Evolutionary conservation across 1,140 invertebrate genomes (phyloP).

Genomic region (Plectrocnemia conspersa): DNA sequence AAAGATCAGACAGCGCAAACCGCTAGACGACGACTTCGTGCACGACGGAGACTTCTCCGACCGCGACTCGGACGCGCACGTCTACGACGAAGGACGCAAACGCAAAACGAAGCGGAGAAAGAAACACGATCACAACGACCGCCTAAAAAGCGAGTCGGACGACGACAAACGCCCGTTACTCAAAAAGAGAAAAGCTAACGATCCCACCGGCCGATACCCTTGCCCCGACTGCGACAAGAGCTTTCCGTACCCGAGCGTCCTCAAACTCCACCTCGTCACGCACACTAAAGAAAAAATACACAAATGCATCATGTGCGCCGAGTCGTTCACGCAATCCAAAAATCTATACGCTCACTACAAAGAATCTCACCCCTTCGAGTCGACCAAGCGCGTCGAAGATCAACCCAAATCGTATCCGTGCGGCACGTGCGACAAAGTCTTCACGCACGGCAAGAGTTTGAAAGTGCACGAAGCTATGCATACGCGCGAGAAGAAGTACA

Average conservation of each 20-base stretch:
- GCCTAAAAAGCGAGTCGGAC: not conserved
- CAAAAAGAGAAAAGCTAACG: conserved; percentile 31
- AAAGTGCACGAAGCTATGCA: conserved; percentile 54
- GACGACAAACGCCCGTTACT: conserved; percentile 34
- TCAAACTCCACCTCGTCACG: conserved; percentile 50
- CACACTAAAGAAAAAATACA: conserved; percentile 54
- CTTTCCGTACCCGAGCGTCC: conserved; percentile 48
- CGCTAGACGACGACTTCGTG: conserved; percentile 36
- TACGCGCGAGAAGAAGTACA: conserved; percentile 64
- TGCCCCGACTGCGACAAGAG: conserved; percentile 40
- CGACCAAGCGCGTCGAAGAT: conserved; percentile 43
- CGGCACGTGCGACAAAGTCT: conserved; percentile 54
- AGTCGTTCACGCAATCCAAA: conserved; percentile 51
- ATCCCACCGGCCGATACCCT: conserved; percentile 29
- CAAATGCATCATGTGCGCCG: conserved; percentile 51
- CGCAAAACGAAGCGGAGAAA: conserved; percentile 13
- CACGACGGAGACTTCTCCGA: conserved; percentile 36
- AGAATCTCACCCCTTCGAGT: conserved; percentile 45
- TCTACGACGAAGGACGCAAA: conserved; percentile 24
- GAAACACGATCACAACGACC: conserved; percentile 9
- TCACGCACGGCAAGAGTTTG: conserved; percentile 54
- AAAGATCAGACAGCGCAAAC: conserved; percentile 38
- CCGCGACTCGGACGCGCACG: conserved; percentile 40
- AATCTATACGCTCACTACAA: conserved; percentile 38
- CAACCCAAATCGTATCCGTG: conserved; percentile 51